Conservation (phyloP, 2,113 vertebrate genomes). For the Anseranas semipalmata region DNA sequence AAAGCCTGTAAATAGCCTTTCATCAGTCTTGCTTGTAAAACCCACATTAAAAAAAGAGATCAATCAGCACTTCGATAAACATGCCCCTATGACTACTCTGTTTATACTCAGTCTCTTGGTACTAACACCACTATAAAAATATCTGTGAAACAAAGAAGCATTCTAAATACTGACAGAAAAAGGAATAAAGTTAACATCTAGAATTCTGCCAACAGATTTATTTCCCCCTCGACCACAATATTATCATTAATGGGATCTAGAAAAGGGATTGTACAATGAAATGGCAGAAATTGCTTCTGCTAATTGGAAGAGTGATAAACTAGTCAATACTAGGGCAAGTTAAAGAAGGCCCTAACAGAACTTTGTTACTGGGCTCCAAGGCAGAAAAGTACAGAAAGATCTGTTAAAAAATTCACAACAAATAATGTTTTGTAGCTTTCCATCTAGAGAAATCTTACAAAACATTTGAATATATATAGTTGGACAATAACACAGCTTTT, state of each 20-base stretch:
- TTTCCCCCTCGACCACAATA: neutral
- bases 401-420: neutral
- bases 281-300: neutral
- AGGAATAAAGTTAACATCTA: constrained; percentile 30
- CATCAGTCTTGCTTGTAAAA: constrained; percentile 21
- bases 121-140: constrained; percentile 19
- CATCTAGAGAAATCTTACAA: neutral
- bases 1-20: constrained; percentile 25
- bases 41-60: neutral
- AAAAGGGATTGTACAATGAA: neutral
- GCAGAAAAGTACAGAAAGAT: neutral
- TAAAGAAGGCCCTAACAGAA: neutral
- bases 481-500: neutral
- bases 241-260: neutral
- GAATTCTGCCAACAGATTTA: constrained; percentile 11
- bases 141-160: constrained; percentile 21
- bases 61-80: constrained; percentile 38
- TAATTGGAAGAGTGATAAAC: neutral
- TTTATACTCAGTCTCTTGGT: constrained; percentile 19
- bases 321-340: neutral
- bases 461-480: neutral
- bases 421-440: neutral
- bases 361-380: neutral
- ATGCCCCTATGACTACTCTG: neutral
- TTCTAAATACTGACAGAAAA: neutral